Evolutionary conservation across 92 coral and sea anemone genomes (phyloP).

Genomic region (Montipora capitata): DNA sequence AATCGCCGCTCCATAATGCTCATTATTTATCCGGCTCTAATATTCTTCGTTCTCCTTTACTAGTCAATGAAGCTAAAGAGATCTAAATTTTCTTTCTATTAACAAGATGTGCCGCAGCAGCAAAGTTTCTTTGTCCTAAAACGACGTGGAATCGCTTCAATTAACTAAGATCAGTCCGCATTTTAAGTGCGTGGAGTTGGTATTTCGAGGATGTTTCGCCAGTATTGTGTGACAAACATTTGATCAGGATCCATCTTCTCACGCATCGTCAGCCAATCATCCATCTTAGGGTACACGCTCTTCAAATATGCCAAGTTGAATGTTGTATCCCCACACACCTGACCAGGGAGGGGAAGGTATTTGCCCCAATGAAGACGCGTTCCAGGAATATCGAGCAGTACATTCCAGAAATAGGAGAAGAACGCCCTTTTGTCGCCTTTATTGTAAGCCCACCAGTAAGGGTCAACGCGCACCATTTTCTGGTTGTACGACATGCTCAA

Average conservation of each 20-base stretch:
- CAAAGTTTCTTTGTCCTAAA: not conserved
- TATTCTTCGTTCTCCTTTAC: too few species aligned
- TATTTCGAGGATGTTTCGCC: slow-evolving; percentile 78
- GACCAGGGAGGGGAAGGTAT: slow-evolving; percentile 80
- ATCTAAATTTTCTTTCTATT: too few species aligned
- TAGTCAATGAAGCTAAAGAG: too few species aligned
- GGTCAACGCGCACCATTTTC: too few species aligned
- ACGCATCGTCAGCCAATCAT: slow-evolving; percentile 67
- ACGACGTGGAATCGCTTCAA: too few species aligned
- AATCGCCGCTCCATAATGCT: too few species aligned
- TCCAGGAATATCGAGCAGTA: slow-evolving; percentile 63
- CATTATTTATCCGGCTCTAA: too few species aligned
- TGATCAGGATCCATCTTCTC: slow-evolving; percentile 75
- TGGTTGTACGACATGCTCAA: too few species aligned
- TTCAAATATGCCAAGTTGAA: slow-evolving; percentile 79
- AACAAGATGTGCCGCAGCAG: not conserved
- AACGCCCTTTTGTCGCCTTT: too few species aligned
- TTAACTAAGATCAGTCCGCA: too few species aligned
- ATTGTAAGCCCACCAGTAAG: too few species aligned
- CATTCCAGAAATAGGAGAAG: too few species aligned
- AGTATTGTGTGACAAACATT: slow-evolving; percentile 77
- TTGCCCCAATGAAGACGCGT: slow-evolving; percentile 89
- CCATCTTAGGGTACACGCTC: not conserved
- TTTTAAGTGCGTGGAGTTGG: not conserved
- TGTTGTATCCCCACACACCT: slow-evolving; percentile 68